These are phyloP conservation scores for Drosophila neotestacea DNA, from an alignment of 2,888 invertebrate species.

Conservation along the genomic window DNA sequence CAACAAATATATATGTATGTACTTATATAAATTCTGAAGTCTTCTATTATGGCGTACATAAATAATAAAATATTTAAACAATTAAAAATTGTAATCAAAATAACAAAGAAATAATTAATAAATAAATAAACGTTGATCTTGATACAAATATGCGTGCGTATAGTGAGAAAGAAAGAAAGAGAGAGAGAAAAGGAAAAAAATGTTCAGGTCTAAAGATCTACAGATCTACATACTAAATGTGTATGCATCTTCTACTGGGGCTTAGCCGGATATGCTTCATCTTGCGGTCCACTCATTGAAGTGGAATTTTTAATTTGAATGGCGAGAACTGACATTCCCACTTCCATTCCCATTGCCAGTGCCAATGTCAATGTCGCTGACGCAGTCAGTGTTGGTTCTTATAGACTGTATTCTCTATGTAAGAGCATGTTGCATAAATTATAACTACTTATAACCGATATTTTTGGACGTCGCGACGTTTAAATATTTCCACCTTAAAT, in stretches of 20 bases:
- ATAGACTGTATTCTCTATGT: conserved; percentile 7
- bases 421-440: conserved; percentile 15
- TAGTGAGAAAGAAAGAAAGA: background rate
- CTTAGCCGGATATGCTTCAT: conserved; percentile 76
- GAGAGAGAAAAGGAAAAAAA: background rate
- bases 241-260: conserved; percentile 37
- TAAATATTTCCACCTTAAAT: conserved; percentile 16
- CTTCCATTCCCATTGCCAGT: conserved; percentile 34
- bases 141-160: conserved; percentile 13
- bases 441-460: conserved; percentile 27
- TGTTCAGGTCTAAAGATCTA: conserved; percentile 4
- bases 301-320: conserved; percentile 74
- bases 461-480: conserved; percentile 12
- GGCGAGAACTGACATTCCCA: conserved; percentile 38
- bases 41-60: background rate
- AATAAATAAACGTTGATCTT: conserved; percentile 1
- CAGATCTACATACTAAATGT: conserved; percentile 44
- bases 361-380: conserved; percentile 51
- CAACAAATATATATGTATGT: background rate
- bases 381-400: conserved; percentile 31
- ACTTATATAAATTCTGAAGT: background rate
- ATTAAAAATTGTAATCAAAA: conserved; percentile 35
- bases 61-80: conserved; percentile 20
- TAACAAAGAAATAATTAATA: conserved; percentile 9
- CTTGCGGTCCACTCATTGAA: conserved; percentile 67